Evolutionary conservation across 2,888 invertebrate genomes (phyloP).

Genomic region (Caenorhabditis sp.): DNA sequence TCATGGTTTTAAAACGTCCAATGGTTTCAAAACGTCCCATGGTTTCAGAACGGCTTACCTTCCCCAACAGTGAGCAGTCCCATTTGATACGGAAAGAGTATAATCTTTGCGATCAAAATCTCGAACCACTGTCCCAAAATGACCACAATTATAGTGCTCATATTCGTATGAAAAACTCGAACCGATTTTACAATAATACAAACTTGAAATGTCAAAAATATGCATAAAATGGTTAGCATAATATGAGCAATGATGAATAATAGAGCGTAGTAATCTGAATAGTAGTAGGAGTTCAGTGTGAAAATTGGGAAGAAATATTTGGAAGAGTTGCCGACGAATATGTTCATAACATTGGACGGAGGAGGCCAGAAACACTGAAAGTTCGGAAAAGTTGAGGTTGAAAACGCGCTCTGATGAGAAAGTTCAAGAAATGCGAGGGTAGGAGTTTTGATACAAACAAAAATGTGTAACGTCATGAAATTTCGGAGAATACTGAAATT

Average conservation of each 20-base stretch:
- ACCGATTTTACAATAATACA: slow-evolving; percentile 41
- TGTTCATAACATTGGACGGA: slow-evolving; percentile 55
- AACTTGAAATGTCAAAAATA: slow-evolving; percentile 48
- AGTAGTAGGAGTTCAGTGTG: slow-evolving; percentile 43
- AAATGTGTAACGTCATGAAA: no score
- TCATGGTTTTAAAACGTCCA: no score
- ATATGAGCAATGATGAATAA: slow-evolving; percentile 40
- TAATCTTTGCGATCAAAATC: slow-evolving; percentile 41
- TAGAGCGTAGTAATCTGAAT: slow-evolving; percentile 17
- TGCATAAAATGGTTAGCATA: slow-evolving; percentile 39
- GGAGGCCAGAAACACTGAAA: neutral
- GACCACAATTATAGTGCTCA: slow-evolving; percentile 43
- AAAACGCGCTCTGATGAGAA: no score
- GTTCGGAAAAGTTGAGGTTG: neutral
- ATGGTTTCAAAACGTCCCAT: neutral
- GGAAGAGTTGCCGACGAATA: slow-evolving; percentile 52
- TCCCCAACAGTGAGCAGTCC: slow-evolving; percentile 46
- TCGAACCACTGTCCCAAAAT: slow-evolving; percentile 61
- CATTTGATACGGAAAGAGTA: slow-evolving; percentile 53
- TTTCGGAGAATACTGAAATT: no score
- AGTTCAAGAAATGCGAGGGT: neutral
- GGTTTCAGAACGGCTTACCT: slow-evolving; percentile 15
- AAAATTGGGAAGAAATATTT: slow-evolving; percentile 58
- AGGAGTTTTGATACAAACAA: neutral
- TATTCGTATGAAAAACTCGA: slow-evolving; percentile 56